Percentiles rank a stretch among this genome's conserved stretches.
phyloP scores from a whole-genome alignment of 2,797 vertebrate species.

The Diglossa cyanea region DNA sequence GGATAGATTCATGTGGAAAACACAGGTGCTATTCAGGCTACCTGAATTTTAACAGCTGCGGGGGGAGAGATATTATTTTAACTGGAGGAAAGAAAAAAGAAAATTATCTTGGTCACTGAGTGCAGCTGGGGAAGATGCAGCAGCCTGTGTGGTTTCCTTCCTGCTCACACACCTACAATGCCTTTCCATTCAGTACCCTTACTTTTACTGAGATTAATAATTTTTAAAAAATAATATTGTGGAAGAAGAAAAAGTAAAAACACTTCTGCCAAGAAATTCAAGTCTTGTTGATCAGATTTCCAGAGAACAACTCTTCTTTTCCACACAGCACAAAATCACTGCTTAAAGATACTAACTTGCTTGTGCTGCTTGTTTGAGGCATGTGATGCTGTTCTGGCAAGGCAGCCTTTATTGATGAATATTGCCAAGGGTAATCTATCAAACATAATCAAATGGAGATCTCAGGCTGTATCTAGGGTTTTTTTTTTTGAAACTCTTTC shows the following conservation, averaged over 20 bases:
- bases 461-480: not conserved
- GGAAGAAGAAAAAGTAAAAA: not conserved
- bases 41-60: not conserved
- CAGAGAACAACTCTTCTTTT: not conserved
- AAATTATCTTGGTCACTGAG: not conserved
- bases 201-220: not conserved
- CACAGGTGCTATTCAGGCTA: not conserved
- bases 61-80: not conserved
- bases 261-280: not conserved
- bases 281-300: not conserved
- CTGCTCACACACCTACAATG: not conserved
- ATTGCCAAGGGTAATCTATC: not conserved
- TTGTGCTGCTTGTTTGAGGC: not conserved
- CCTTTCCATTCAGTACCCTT: not conserved
- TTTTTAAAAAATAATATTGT: not conserved
- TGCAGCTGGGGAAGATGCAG: not conserved
- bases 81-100: not conserved
- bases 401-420: not conserved
- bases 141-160: not conserved
- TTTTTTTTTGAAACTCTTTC: not conserved
- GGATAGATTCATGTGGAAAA: not conserved
- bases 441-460: not conserved
- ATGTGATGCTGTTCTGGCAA: not conserved
- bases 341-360: not conserved
- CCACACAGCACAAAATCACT: not conserved